These are phyloP conservation scores for Plagodis dolabraria DNA, from an alignment of 2,888 invertebrate genomes.

Conservation along the genomic window DNA sequence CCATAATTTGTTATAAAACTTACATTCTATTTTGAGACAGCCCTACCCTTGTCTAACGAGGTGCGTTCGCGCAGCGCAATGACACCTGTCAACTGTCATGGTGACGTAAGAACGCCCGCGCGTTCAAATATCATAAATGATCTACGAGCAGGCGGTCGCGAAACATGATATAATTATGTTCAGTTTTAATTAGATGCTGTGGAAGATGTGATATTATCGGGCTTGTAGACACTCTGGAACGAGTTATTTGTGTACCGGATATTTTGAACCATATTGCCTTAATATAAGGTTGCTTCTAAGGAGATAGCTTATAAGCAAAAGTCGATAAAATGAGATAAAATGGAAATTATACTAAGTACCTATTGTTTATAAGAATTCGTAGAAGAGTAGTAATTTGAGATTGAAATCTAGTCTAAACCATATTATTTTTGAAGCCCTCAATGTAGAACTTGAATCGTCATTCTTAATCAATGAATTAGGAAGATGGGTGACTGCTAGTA, in stretches of 20 bases:
- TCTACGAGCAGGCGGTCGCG: constrained; percentile 69
- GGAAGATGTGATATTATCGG: constrained; percentile 42
- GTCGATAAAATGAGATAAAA: no score
- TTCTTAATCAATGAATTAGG: no score
- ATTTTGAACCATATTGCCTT: background rate
- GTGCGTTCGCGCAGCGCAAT: constrained; percentile 69
- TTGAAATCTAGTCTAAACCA: no score
- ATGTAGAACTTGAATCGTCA: no score
- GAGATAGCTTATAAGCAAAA: no score
- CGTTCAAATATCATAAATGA: constrained; percentile 56
- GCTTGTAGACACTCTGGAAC: constrained; percentile 10
- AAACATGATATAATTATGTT: constrained; percentile 72
- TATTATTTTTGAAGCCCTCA: no score
- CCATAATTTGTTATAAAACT: background rate
- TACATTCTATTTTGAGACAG: constrained; percentile 1
- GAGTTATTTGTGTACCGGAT: constrained; percentile 14
- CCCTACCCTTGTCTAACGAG: constrained; percentile 43
- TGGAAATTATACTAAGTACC: no score
- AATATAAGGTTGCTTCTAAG: background rate
- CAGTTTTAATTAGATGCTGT: constrained; percentile 62
- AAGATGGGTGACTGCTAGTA: no score
- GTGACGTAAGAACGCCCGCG: constrained; percentile 75
- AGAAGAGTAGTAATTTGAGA: no score
- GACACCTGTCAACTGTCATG: constrained; percentile 81
- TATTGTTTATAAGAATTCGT: no score